These are phyloP conservation scores for Leptinotarsa undecemlineata DNA, from an alignment of 1,140 invertebrate genomes.

Conservation along the genomic window DNA sequence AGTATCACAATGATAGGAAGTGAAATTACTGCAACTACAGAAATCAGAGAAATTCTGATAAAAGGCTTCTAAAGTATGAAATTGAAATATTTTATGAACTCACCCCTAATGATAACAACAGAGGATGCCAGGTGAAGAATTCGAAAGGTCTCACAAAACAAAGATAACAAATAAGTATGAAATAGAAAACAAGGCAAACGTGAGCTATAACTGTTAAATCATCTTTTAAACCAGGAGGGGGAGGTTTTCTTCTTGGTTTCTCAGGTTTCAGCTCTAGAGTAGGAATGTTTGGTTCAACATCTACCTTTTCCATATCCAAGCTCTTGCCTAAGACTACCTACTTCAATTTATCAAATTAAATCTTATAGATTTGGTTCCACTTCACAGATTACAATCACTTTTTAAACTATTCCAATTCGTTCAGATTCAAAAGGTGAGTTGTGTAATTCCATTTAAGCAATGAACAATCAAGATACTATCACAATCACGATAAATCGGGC, in stretches of 20 bases:
- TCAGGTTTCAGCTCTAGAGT: neutral
- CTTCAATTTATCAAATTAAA: too few relatives aligned
- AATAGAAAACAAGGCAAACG: slow-evolving; percentile 38
- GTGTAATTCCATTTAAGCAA: too few relatives aligned
- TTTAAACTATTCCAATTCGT: too few relatives aligned
- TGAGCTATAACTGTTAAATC: slow-evolving; percentile 42
- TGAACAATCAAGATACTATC: too few relatives aligned
- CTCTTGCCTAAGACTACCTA: too few relatives aligned
- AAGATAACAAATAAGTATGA: slow-evolving; percentile 39
- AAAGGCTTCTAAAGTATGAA: neutral
- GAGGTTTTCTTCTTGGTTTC: slow-evolving; percentile 9
- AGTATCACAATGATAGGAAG: neutral
- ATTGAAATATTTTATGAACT: slow-evolving; percentile 23
- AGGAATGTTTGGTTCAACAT: slow-evolving; percentile 18
- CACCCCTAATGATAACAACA: slow-evolving; percentile 45
- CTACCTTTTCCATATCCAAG: slow-evolving; percentile 4
- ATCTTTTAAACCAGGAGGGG: slow-evolving; percentile 25
- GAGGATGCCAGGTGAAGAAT: slow-evolving; percentile 50
- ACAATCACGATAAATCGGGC: too few relatives aligned
- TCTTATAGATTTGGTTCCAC: too few relatives aligned
- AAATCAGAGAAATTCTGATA: neutral
- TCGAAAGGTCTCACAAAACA: slow-evolving; percentile 37
- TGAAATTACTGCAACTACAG: neutral
- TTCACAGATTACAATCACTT: too few relatives aligned
- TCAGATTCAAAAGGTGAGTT: too few relatives aligned